Base-by-base conservation (phyloP, 2,797 vertebrate species). In the Syndactyla subalaris region DNA sequence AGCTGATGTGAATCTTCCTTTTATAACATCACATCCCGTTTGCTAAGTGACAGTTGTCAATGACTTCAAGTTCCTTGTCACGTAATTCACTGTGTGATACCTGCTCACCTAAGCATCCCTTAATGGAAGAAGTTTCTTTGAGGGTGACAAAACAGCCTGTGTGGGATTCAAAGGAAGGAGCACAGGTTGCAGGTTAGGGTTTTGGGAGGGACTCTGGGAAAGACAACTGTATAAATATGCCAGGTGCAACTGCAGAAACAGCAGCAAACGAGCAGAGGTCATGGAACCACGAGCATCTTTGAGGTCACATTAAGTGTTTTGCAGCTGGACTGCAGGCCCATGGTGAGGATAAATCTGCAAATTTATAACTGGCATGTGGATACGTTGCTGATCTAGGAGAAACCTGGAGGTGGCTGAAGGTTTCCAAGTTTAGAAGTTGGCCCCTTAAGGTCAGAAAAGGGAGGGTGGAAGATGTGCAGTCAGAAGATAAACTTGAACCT, bases 21-120 rank as follows among this genome's bases (percentile, higher is more conserved):
- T 83, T 77, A 18, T 8, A 93, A 12, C 88, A 67, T 88, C 65
- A 41, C 67, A 49, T 87, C 74, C 80, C 0, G 0, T 95, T 94
- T 85, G 45, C 86, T 41, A 62, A 87, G 61, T 89, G 91, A 72
- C 91, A 71, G 65, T 61, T 92, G 86, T 80, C 93, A 88, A 48
- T 61, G 68, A 22, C 84, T 93, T 89, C 45, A 71, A 8, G 57
- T 41, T 71, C 48, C 46, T 94, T 93, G 78, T 88, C 91, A 74
- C 74, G 4, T 82, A 84, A 92, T 85, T 87, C 75, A 29, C 57
- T 77, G 67, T 65, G 66, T 54, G 89, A 43, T 85, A 74, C 32
- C 58, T 81, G 87, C 89, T 87, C 81, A 72, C 59, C 71, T n/a
- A n/a, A 91, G 81, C 89, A 87, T 63, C 81, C 71, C 81, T 21